Percentiles rank a stretch among this genome's conserved stretches.
Conservation (phyloP, 1,140 invertebrate species). For the Calliphora vicina region DNA sequence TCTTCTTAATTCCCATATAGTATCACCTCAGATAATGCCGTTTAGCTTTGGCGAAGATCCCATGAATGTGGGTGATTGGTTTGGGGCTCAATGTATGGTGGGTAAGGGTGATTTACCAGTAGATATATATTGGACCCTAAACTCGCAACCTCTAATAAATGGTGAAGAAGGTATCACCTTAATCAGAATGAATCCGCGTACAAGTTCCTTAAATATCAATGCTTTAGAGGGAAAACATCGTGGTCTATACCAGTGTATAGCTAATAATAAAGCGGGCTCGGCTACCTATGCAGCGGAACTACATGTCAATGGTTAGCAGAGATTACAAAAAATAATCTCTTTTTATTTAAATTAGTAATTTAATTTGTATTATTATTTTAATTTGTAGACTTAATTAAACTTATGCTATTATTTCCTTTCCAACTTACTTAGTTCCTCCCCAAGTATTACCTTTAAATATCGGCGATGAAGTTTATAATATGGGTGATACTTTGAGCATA, state of each 20-base stretch:
- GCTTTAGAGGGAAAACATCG: slow-evolving; percentile 70
- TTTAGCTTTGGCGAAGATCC: slow-evolving; percentile 72
- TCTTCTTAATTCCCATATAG: slow-evolving; percentile 57
- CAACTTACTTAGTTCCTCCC: slow-evolving; percentile 68
- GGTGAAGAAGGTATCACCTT: slow-evolving; percentile 54
- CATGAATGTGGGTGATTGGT: slow-evolving; percentile 69
- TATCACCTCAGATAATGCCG: slow-evolving; percentile 71
- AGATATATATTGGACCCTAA: slow-evolving; percentile 72
- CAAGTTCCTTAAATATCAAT: slow-evolving; percentile 65
- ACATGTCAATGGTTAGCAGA: slow-evolving; percentile 67
- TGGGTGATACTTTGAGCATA: slow-evolving; percentile 72
- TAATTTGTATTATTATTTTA: slow-evolving; percentile 26
- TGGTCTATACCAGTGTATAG: slow-evolving; percentile 74
- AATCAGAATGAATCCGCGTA: slow-evolving; percentile 65
- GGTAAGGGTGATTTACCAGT: slow-evolving; percentile 77
- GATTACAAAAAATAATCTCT: no score
- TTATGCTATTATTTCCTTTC: not conserved
- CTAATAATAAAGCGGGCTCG: slow-evolving; percentile 69
- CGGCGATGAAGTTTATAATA: slow-evolving; percentile 71
- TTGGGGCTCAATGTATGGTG: slow-evolving; percentile 71
- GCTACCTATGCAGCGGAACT: slow-evolving; percentile 67
- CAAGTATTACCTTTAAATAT: slow-evolving; percentile 72
- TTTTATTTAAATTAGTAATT: not conserved
- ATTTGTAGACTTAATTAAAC: slow-evolving; percentile 39
- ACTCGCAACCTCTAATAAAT: slow-evolving; percentile 62